Evolutionary conservation across 1,140 invertebrate genomes (phyloP).

Genomic region (Stegodyphus dumicola): DNA sequence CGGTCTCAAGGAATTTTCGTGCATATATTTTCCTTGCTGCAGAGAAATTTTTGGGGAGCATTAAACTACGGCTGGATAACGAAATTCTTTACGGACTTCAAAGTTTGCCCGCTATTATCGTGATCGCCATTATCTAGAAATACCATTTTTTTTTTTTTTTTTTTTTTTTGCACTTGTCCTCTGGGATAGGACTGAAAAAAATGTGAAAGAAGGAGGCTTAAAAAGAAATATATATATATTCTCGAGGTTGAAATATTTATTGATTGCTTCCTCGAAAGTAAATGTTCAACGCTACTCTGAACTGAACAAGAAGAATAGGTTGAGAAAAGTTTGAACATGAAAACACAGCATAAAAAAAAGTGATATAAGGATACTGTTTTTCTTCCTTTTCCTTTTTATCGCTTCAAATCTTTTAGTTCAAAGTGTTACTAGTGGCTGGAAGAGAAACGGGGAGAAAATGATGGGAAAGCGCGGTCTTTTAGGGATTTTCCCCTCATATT

Average conservation of each 20-base stretch:
- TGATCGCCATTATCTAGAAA: slow-evolving; percentile 17
- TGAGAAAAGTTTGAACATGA: slow-evolving; percentile 16
- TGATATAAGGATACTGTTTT: neutral
- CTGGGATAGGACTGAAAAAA: neutral
- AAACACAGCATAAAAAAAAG: slow-evolving; percentile 10
- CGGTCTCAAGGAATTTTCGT: slow-evolving; percentile 6
- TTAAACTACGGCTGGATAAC: neutral
- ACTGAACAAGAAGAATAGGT: slow-evolving; percentile 8
- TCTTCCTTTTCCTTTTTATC: slow-evolving; percentile 11
- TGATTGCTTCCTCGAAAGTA: slow-evolving; percentile 25
- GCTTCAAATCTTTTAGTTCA: slow-evolving; percentile 5
- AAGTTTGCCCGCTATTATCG: slow-evolving; percentile 1
- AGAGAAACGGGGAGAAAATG: neutral
- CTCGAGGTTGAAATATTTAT: slow-evolving; percentile 22
- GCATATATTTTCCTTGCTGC: slow-evolving; percentile 17
- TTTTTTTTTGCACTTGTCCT: neutral
- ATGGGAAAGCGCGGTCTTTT: neutral
- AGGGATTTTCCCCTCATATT: slow-evolving; percentile 1
- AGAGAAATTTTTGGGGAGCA: slow-evolving; percentile 9
- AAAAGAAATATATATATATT: slow-evolving; percentile 16
- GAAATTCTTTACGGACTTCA: slow-evolving; percentile 15
- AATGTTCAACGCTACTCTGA: slow-evolving; percentile 7
- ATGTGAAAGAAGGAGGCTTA: neutral
- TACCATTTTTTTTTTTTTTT: slow-evolving; percentile 15
- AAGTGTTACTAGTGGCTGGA: neutral